These are phyloP conservation scores for Cardiocondyla obscurior DNA, from an alignment of 1,140 invertebrate genomes.

Conservation along the genomic window DNA sequence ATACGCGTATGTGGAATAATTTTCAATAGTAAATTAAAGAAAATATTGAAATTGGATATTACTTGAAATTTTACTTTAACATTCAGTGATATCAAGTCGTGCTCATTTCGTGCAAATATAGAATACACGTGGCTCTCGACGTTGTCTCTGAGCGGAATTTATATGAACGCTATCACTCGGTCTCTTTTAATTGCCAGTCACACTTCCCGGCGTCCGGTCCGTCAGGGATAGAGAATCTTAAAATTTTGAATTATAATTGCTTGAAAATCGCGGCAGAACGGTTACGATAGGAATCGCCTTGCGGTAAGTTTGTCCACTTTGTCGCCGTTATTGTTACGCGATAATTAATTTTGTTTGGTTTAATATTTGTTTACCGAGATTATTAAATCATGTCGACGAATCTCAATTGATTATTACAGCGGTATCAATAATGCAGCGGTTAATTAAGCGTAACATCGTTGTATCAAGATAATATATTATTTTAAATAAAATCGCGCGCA, in stretches of 20 bases:
- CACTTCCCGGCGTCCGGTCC: not conserved
- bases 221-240: not conserved
- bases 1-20: not conserved
- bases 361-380: conserved; percentile 8
- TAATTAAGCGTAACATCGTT: not conserved
- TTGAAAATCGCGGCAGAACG: too few relatives aligned
- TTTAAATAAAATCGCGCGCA: not conserved
- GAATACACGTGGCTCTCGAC: not conserved
- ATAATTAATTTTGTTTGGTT: conserved; percentile 5
- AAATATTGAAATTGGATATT: not conserved
- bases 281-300: too few relatives aligned
- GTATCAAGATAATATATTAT: not conserved
- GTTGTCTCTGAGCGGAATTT: not conserved
- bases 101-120: not conserved
- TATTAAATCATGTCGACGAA: not conserved
- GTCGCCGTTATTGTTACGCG: not conserved
- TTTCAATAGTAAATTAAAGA: not conserved
- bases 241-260: not conserved
- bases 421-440: not conserved
- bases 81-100: not conserved
- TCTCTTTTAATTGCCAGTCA: not conserved
- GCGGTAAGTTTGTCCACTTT: too few relatives aligned
- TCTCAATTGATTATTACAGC: conserved; percentile 1
- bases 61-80: not conserved
- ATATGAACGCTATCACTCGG: not conserved